Evolutionary conservation across 1,140 invertebrate genomes (phyloP).

Genomic region (Choristoneura fumiferana): DNA sequence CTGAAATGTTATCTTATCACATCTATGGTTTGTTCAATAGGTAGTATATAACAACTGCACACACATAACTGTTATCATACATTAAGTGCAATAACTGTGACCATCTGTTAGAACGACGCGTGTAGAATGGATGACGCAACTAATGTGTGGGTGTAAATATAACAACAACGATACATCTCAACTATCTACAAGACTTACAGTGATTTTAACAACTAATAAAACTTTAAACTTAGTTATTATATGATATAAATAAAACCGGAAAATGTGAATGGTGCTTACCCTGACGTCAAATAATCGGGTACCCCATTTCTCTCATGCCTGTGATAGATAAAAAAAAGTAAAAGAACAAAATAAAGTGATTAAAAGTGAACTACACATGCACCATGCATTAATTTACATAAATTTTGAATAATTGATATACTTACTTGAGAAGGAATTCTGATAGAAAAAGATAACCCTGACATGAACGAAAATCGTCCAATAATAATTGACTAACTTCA

Average conservation of each 20-base stretch:
- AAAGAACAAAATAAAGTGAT: slow-evolving; percentile 52
- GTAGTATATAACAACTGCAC: not conserved
- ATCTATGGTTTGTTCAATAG: too few relatives aligned
- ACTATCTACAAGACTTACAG: not conserved
- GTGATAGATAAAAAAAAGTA: slow-evolving; percentile 69
- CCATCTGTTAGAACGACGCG: not conserved
- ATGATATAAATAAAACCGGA: slow-evolving; percentile 22
- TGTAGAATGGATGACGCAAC: not conserved
- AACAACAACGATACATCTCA: not conserved
- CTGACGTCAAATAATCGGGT: slow-evolving; percentile 75
- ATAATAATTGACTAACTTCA: slow-evolving; percentile 94
- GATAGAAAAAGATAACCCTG: slow-evolving; percentile 97
- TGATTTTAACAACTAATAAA: not conserved
- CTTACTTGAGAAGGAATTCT: slow-evolving; percentile 95
- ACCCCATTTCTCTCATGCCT: slow-evolving; percentile 74
- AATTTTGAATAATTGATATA: slow-evolving; percentile 24
- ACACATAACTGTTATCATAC: slow-evolving; percentile 1
- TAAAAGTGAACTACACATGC: slow-evolving; percentile 39
- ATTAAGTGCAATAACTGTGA: not conserved
- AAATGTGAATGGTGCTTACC: slow-evolving; percentile 59
- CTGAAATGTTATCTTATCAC: too few relatives aligned
- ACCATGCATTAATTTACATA: slow-evolving; percentile 34
- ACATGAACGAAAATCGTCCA: slow-evolving; percentile 97
- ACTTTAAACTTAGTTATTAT: not conserved
- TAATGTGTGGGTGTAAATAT: not conserved